Conservation (phyloP, 64 coral and sea anemone genomes). For the Stichodactyla helianthus region DNA sequence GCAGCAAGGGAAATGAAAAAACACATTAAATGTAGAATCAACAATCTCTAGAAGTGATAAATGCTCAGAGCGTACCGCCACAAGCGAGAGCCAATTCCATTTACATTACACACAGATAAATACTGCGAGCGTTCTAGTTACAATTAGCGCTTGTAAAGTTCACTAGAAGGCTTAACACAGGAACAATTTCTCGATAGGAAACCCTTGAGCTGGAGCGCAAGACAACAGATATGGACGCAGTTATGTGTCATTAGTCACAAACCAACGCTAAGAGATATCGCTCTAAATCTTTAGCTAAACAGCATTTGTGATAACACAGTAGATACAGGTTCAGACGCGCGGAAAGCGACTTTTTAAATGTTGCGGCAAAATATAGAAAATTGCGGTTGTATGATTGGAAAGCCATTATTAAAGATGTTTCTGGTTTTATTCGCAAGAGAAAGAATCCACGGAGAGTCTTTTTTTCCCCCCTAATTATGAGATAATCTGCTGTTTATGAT, state of each 20-base stretch:
- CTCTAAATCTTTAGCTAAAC: constrained; percentile 17
- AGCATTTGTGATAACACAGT: constrained; percentile 2
- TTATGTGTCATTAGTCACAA: not conserved
- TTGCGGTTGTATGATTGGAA: not conserved
- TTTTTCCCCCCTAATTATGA: not conserved
- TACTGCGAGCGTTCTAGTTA: not conserved
- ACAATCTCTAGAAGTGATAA: constrained; percentile 23
- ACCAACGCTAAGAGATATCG: constrained; percentile 24
- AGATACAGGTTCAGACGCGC: not conserved
- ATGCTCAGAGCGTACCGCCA: constrained; percentile 15
- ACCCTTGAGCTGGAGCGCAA: not conserved
- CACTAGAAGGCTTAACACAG: not conserved
- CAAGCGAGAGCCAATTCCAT: constrained; percentile 1
- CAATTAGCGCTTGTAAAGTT: constrained; percentile 14
- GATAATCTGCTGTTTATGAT: not conserved
- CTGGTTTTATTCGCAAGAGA: not conserved
- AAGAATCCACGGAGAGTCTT: not conserved
- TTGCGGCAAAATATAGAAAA: not conserved
- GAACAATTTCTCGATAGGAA: not conserved
- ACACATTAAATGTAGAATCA: constrained; percentile 20
- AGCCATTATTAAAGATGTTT: not conserved
- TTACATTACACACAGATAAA: not conserved
- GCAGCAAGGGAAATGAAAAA: constrained; percentile 15
- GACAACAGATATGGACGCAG: not conserved
- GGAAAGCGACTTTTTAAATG: constrained; percentile 2